These are phyloP conservation scores for Rhopilema esculentum DNA, from an alignment of 30 jellyfish, hydroid and myxozoan species.

Conservation along the genomic window DNA sequence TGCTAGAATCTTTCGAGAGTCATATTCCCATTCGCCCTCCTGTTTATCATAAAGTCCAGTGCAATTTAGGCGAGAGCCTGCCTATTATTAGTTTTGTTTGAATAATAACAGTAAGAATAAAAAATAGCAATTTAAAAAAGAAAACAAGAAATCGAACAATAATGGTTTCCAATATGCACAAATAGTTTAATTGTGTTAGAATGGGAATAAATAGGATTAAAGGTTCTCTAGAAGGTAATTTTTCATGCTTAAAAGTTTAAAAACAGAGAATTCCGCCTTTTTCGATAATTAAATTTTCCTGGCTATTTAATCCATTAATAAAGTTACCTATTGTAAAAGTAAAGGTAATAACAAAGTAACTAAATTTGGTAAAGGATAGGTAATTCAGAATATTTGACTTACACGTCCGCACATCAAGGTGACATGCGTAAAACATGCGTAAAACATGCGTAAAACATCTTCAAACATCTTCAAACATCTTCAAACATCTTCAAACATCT, in stretches of 20 bases:
- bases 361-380: neutral
- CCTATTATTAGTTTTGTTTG: too few species aligned
- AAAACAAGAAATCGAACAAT: too few species aligned
- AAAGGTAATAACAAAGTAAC: neutral
- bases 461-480: too few species aligned
- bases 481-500: too few species aligned
- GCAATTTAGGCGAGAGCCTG: conserved; percentile 26
- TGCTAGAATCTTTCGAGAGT: conserved; percentile 51
- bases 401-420: neutral
- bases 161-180: too few species aligned
- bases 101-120: too few species aligned
- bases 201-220: too few species aligned
- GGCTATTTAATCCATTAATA: neutral
- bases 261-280: neutral
- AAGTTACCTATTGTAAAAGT: neutral
- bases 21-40: conserved; percentile 62
- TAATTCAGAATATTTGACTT: neutral
- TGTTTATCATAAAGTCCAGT: conserved; percentile 42
- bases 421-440: neutral
- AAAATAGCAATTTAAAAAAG: too few species aligned
- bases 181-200: too few species aligned
- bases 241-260: neutral
- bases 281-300: neutral
- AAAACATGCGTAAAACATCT: too few species aligned
- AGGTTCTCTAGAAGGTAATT: too few species aligned